Base-by-base conservation (phyloP, 2,113 vertebrate species). In the Chamaea fasciata region DNA sequence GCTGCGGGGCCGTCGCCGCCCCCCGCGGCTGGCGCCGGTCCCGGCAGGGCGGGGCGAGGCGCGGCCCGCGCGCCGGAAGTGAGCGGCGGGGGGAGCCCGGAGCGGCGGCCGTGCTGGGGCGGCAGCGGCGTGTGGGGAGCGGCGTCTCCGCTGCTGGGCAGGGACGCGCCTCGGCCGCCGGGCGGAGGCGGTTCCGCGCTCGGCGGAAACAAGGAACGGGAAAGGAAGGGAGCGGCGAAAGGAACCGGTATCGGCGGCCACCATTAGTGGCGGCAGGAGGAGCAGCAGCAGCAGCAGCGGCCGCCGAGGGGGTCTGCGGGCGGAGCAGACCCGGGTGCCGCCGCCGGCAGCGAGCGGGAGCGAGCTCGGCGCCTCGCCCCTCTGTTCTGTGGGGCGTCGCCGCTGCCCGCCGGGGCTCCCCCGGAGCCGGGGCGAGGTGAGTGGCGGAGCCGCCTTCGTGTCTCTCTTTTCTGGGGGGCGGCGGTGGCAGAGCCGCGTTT, bases 221-320 rank as follows among this genome's bases (percentile, higher is more conserved):
- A 73, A 77, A 88, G 95, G 87, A 95, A 92, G 92, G 89, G 82
- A 88, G 82, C 90, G 81, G 80, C 76, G 26, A 52, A 10, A 46
- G 87, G 69, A 95, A 19, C 50, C 50, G 69, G 62, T 59, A 15
- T 74, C n/a, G 10, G 60, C 11, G 13, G 85, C 77, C 71, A 92
- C 84, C 91, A 73, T 89, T 83, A 87, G 57, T 10, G 41, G 70
- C 52, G 22, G 79, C 31, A 5, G 55, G 39, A 46, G 74, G 9
- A 63, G 41, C 15, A 37, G 73, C 7, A 15, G 49, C 2, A 7
- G 90, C 37, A 2, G 69, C 2, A 7, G 90, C 37, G 1, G 69
- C 15, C 12, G 68, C 63, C 3, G 90, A 76, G 39, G 37, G 60
- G 71, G 57, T 67, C 68, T 67, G 89, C 92, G 26, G 89, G 89